Base-by-base conservation (phyloP, 2,113 vertebrate species). In the Trogon melanurus region DNA sequence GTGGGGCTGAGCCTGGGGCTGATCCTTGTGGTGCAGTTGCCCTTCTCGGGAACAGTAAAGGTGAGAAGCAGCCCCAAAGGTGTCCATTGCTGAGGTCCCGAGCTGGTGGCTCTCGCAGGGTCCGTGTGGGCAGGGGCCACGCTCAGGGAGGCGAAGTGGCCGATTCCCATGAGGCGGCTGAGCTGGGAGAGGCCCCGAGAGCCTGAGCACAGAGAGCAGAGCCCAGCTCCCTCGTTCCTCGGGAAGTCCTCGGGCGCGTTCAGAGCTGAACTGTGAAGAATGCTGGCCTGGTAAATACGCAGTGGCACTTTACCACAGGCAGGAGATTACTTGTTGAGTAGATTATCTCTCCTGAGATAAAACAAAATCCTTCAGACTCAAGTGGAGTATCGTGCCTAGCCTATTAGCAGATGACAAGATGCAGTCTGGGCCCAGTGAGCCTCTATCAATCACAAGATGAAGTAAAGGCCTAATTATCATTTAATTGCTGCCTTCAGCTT, bases 401-500 rank as follows among this genome's bases (percentile, higher is more conserved):
- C 95, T 98, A 98, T 99, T 98, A 98, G 98, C 95, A 94, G 96
- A 94, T 92, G 97, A 97, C 96, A 96, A 96, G 96, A 93, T 93
- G 96, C 97, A 97, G 96, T 97, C 96, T 97, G 98, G 97, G 98
- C 96, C 97, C 92, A 94, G 96, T 96, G 95, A 97, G 97, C 96
- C 97, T 97, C 98, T 97, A 98, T 99, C 98, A 98, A 98, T 99
- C 98, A 98, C 98, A 97, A 97, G 97, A 97, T 97, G 98, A 99
- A 98, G 98, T 98, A 98, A 97, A 97, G 96, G 97, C 97, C 98
- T 98, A 98, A 98, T 98, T 98, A 98, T 98, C 97, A 97, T 97
- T 97, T 98, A 98, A 98, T 98, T 98, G 98, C 98, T 96, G 97
- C 97, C 98, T 97, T 97, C 95, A 96, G 97, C 91, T 85, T 88